Percentiles rank a stretch among this genome's conserved stretches.
phyloP scores from a whole-genome alignment of 2,888 invertebrate genomes.

The Thera britannica region DNA sequence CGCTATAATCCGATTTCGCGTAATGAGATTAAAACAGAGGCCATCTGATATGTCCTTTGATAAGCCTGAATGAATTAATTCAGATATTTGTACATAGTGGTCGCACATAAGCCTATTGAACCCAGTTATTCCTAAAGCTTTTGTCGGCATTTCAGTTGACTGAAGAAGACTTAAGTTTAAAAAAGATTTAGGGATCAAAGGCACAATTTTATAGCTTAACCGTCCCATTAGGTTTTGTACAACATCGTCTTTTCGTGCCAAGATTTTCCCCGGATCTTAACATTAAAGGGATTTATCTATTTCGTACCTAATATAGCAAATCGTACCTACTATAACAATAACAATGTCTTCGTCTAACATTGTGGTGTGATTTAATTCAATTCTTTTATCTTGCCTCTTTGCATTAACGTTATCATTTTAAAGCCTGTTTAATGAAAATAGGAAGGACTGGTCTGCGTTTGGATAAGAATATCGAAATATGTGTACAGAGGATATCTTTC shows the following conservation, averaged over 20 bases:
- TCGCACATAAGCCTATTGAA: constrained; percentile 13
- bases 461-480: too few relatives aligned
- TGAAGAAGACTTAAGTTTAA: constrained; percentile 5
- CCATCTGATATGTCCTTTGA: constrained; percentile 35
- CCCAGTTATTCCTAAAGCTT: constrained; percentile 16
- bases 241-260: neutral
- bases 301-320: too few relatives aligned
- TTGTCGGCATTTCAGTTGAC: constrained; percentile 10
- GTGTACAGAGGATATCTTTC: neutral
- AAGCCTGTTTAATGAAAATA: too few relatives aligned
- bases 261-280: neutral
- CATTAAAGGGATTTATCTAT: too few relatives aligned
- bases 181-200: constrained; percentile 14
- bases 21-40: constrained; percentile 58
- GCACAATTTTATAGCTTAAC: neutral
- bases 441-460: too few relatives aligned
- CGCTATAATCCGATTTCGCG: constrained; percentile 64
- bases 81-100: constrained; percentile 13
- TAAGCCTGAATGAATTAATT: constrained; percentile 27
- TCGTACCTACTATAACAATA: too few relatives aligned
- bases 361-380: too few relatives aligned
- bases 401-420: too few relatives aligned
- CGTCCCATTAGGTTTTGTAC: too few relatives aligned
- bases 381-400: too few relatives aligned
- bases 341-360: too few relatives aligned